phyloP scores from a whole-genome alignment of 2,113 vertebrate genomes.

The Morone saxatilis region DNA sequence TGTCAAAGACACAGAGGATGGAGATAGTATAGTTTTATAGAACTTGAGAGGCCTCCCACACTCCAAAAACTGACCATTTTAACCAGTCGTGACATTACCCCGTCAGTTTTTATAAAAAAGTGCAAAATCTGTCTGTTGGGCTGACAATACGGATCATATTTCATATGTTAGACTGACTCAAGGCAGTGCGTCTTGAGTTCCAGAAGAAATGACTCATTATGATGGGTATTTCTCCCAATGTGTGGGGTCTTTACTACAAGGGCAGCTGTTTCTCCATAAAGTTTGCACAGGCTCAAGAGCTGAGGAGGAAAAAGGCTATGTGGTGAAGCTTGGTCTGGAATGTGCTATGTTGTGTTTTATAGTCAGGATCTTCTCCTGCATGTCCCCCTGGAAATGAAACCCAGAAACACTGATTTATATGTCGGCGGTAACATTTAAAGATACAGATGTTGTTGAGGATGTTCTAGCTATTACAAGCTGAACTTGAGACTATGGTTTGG shows the following conservation, averaged over 20 bases:
- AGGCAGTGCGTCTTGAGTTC: background rate
- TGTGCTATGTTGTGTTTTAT: slow-evolving; percentile 31
- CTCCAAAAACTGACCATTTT: background rate
- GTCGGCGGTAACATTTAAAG: background rate
- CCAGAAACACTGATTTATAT: background rate
- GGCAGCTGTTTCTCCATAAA: slow-evolving; percentile 4
- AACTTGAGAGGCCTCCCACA: background rate
- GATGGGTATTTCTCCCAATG: background rate
- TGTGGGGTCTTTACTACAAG: background rate
- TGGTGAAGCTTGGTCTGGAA: slow-evolving; percentile 22
- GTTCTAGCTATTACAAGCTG: background rate
- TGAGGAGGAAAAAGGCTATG: background rate
- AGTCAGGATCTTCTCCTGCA: background rate
- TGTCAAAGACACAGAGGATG: background rate
- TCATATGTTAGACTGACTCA: background rate
- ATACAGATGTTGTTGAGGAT: slow-evolving; percentile 33
- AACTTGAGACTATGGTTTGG: background rate
- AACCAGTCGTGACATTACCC: background rate
- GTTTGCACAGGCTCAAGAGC: background rate
- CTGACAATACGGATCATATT: background rate
- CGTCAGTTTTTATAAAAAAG: background rate
- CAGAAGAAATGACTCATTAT: background rate
- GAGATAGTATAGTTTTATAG: background rate
- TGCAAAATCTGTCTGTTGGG: background rate
- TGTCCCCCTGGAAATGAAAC: background rate